Conservation (phyloP, 2,888 invertebrate genomes). For the Octonoba sinensis region DNA sequence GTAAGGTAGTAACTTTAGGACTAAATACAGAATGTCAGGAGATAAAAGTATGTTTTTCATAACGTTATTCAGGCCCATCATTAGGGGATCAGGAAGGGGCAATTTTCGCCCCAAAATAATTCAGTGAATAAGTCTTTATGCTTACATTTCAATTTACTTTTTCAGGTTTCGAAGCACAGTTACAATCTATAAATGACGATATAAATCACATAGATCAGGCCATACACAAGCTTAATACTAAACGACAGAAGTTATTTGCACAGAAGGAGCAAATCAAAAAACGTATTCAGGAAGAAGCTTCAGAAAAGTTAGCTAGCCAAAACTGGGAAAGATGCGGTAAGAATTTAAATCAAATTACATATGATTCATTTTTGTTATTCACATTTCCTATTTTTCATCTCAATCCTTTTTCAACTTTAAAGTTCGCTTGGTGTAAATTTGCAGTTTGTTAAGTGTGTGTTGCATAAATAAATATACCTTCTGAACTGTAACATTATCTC, state of each 20-base stretch:
- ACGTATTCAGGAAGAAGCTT: slow-evolving; percentile 34
- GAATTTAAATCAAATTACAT: neutral
- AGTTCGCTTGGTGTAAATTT: no score
- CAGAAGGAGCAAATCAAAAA: slow-evolving; percentile 20
- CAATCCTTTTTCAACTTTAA: neutral
- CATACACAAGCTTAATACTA: slow-evolving; percentile 28
- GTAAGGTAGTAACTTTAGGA: no score
- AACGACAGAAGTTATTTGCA: slow-evolving; percentile 21
- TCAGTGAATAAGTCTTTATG: neutral
- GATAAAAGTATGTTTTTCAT: slow-evolving; percentile 16
- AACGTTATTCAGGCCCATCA: neutral
- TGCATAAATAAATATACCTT: no score
- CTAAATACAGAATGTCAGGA: neutral
- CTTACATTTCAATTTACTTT: slow-evolving; percentile 4
- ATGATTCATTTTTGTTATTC: neutral
- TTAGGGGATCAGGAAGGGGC: no score
- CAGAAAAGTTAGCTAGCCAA: slow-evolving; percentile 48
- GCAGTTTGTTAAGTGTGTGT: no score
- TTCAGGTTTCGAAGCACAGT: slow-evolving; percentile 33
- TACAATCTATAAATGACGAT: slow-evolving; percentile 27
- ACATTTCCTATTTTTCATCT: neutral
- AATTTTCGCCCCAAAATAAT: no score
- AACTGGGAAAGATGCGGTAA: slow-evolving; percentile 55
- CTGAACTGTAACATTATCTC: no score
- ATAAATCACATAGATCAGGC: slow-evolving; percentile 32